phyloP scores from a whole-genome alignment of 2,113 vertebrate species.

The Campylorhamphus procurvoides region DNA sequence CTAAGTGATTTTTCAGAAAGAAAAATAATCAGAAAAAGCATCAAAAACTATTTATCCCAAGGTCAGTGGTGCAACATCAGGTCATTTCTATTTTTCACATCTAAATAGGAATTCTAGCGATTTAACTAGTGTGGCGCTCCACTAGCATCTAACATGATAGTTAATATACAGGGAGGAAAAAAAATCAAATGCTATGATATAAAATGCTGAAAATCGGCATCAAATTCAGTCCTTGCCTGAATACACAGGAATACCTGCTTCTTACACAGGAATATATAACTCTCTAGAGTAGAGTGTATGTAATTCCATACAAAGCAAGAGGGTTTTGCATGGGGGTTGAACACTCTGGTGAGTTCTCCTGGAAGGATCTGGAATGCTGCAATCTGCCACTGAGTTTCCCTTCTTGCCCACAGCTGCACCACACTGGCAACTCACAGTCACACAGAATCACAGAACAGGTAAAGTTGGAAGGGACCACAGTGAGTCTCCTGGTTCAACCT shows the following conservation, averaged over 20 bases:
- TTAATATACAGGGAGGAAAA: not conserved
- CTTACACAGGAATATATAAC: not conserved
- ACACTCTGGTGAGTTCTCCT: not conserved
- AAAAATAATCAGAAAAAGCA: not conserved
- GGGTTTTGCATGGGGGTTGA: not conserved
- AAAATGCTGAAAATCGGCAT: not conserved
- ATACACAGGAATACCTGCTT: not conserved
- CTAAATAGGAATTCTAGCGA: not conserved
- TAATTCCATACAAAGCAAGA: not conserved
- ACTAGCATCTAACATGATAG: not conserved
- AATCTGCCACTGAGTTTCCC: not conserved
- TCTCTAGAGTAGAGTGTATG: too few relatives aligned
- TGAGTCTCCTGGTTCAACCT: not conserved
- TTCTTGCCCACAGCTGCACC: not conserved
- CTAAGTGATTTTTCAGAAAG: not conserved
- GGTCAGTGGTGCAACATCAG: not conserved
- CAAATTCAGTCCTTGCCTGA: not conserved
- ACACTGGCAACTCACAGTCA: not conserved
- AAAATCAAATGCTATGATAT: not conserved
- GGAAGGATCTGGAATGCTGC: not conserved
- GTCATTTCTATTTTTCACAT: not conserved
- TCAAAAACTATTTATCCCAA: not conserved
- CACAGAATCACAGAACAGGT: fast-evolving
- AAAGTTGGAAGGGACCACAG: not conserved
- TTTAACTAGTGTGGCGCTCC: not conserved